Percentiles rank a stretch among this genome's conserved stretches.
phyloP scores from a whole-genome alignment of 2,113 vertebrate species.

The Xenopus laevis region DNA sequence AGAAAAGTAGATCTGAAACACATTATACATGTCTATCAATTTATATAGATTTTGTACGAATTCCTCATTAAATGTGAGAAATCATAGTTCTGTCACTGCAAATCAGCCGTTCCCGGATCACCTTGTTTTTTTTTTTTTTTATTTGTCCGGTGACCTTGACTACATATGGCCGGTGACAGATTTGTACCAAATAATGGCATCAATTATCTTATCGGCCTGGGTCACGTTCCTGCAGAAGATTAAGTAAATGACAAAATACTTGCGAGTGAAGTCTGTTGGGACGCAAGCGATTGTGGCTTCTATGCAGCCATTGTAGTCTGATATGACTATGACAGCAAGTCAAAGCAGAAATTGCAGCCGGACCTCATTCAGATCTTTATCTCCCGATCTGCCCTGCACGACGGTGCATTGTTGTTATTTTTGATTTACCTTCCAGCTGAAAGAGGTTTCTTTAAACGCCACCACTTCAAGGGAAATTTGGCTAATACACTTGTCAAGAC shows the following conservation, averaged over 20 bases:
- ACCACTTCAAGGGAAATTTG: constrained; percentile 2
- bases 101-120: too few species aligned
- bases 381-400: not conserved
- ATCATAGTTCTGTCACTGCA: too few species aligned
- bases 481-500: not conserved
- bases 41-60: too few species aligned
- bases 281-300: not conserved
- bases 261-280: constrained; percentile 3
- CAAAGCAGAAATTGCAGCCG: constrained; percentile 6
- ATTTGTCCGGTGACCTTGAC: constrained; percentile 7
- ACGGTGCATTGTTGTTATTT: constrained; percentile 16
- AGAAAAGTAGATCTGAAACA: too few species aligned
- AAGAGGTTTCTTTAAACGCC: not conserved
- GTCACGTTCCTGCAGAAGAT: not conserved
- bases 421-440: constrained; percentile 2
- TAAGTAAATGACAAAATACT: not conserved
- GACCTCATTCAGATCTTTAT: constrained; percentile 1
- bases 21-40: too few species aligned
- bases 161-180: not conserved
- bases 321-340: not conserved
- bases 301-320: not conserved
- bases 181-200: constrained; percentile 11
- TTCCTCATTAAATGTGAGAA: too few species aligned
- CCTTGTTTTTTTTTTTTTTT: too few species aligned
- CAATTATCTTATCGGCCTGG: constrained; percentile 26